phyloP scores from a whole-genome alignment of 2,797 vertebrate genomes.

The Capromys pilorides region DNA sequence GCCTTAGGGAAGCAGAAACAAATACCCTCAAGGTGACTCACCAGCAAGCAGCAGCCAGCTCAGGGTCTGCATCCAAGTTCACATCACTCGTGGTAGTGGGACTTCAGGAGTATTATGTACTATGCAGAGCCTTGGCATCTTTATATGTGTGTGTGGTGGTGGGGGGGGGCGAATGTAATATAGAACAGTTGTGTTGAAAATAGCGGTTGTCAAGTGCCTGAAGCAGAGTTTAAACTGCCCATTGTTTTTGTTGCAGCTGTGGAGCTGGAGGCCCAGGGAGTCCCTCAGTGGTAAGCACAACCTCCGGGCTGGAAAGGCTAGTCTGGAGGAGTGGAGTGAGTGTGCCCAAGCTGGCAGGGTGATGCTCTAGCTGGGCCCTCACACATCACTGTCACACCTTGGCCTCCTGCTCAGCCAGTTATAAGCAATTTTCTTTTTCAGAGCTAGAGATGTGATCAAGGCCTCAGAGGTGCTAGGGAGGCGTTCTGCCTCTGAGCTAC shows the following conservation, averaged over 20 bases:
- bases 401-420: neutral
- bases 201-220: neutral
- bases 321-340: neutral
- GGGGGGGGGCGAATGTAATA: neutral
- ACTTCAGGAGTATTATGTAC: neutral
- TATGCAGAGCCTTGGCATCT: neutral
- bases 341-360: neutral
- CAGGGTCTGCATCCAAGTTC: neutral
- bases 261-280: constrained; percentile 21
- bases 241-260: neutral
- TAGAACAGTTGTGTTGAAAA: constrained; percentile 4
- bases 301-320: neutral
- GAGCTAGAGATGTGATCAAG: neutral
- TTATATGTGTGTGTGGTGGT: neutral
- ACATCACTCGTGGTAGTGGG: neutral
- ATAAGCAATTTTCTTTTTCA: neutral
- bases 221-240: neutral
- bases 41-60: neutral
- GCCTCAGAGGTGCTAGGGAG: neutral
- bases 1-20: neutral
- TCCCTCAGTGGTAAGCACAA: neutral
- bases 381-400: neutral
- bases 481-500: neutral
- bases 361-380: neutral
- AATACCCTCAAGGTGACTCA: neutral